These are phyloP conservation scores for Pseudopodoces humilis DNA, from an alignment of 2,113 vertebrate genomes.

Conservation along the genomic window DNA sequence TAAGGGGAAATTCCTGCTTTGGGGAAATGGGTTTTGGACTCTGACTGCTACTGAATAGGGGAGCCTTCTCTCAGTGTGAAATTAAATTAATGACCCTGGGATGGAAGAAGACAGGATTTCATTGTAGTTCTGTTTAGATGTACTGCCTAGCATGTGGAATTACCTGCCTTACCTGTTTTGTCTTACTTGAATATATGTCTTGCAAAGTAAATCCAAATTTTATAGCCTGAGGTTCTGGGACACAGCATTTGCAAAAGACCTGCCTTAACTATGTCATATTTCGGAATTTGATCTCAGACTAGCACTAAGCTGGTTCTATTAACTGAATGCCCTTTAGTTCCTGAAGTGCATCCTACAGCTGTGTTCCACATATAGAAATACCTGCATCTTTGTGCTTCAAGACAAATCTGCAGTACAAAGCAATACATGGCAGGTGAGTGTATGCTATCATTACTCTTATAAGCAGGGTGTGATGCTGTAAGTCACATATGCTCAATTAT, in stretches of 20 bases:
- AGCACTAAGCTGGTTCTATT: neutral
- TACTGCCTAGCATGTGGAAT: neutral
- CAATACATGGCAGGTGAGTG: neutral
- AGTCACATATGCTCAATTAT: neutral
- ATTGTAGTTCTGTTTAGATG: neutral
- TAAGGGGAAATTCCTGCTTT: neutral
- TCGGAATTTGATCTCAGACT: neutral
- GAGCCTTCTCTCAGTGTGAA: neutral
- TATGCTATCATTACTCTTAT: neutral
- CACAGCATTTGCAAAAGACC: neutral
- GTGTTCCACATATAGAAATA: neutral
- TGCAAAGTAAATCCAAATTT: neutral
- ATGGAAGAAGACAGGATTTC: neutral
- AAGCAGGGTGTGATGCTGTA: neutral
- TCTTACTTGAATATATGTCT: neutral
- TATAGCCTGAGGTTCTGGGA: neutral
- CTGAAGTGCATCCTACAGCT: neutral
- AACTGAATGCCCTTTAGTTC: neutral
- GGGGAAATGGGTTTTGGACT: neutral
- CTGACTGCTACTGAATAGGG: neutral
- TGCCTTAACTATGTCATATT: neutral
- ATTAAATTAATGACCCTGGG: neutral
- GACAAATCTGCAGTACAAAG: neutral
- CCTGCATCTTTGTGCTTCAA: rapidly evolving
- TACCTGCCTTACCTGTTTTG: neutral